Evolutionary conservation across 2,797 vertebrate species (phyloP), one percentile per base, ranked within the genome.

Genomic region (Rhynchonycteris naso): DNA sequence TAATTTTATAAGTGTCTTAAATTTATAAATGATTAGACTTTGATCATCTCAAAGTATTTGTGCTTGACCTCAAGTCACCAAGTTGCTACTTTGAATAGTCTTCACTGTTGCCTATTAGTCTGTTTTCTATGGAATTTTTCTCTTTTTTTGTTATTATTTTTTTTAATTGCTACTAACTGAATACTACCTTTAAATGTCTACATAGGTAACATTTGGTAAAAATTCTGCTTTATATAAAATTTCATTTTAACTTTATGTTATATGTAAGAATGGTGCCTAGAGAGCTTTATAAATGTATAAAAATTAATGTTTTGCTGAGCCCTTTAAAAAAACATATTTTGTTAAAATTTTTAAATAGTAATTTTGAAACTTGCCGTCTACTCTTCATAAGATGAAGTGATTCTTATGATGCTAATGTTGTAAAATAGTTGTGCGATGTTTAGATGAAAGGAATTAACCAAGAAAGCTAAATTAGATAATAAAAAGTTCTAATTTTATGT

Each of bases 391-490:
- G 24, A 50, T 68, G 26, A 92, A 78, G 5, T 0, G 5, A 50
- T 88, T 78, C 35, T 66, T 71, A 66, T 38, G 52, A 56, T 50
- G 22, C 14, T 90, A 61, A 88, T 78, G 8, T 92, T 75, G 24
- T 91, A 38, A 78, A 68, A 95, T 79, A 24, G 56, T 78, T 11
- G 22, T 52, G 84, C 54, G 15, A 80, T 88, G 56, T 88, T 66
- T 74, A 74, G 18, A 68, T 75, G 66, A 88, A 91, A 78, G 69
- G 22, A 83, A 79, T 88, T 94, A 83, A 21, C 47, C 52, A 58
- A 22, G 75, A 75, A 85, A 93, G 75, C 24, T 85, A 86, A 93
- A 87, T 56, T 93, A 75, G 52, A 68, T 75, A 85, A 71, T 95
- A 63, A 88, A 69, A 88, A 72, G 24, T 78, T 91, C 8, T 84